Base-by-base conservation (phyloP, 2,888 invertebrate species). In the Willowsia nigromaculata region DNA sequence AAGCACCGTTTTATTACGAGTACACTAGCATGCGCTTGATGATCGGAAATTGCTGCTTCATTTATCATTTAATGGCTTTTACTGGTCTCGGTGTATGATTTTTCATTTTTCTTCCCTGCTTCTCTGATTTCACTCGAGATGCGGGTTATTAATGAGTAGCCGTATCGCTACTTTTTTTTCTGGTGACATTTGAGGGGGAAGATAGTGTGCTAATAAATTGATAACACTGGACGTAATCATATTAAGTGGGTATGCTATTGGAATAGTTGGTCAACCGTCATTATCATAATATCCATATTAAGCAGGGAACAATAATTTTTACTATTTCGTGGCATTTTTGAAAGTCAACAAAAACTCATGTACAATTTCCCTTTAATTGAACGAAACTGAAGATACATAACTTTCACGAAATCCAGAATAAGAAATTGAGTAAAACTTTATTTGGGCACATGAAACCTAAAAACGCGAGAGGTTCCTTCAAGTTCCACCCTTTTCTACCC, bases 11-110 rank as follows among this genome's bases (percentile, higher is more conserved):
- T n/a, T n/a, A n/a, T n/a, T n/a, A n/a, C n/a, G n/a, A n/a, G n/a
- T n/a, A n/a, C n/a, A n/a, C n/a, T n/a, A n/a, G n/a, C n/a, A n/a
- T 2, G 18, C 22, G 33, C 22, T 27, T 85, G 47, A 74, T 85
- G 47, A 74, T 9, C 30, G 40, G 30, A 74, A 33, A 82, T 43
- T 78, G 37, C 50, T 15, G 80, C 33, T 18, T 59, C 81, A 81
- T 81, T 81, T 62, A 81, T 81, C 59, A 59, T 62, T 59, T 40
- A 81, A 81, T 81, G 62, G 33, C 33, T 65, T 1, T 25, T 62
- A 62, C 27, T 59, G 25, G 43, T 81, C 11, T 56, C 37, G 37
- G 6, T 65, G 9, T 65, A 82, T 43, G 53, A 78, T 81, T 81
- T 62, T 81, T 81, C 22, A n/a, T n/a, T 33, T 40, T 40, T 68